A percentile compares a stretch with the other conserved stretches of the same genome.
Evolutionary conservation across 2,888 invertebrate species (phyloP).

Genomic region (Atethmia centrago): DNA sequence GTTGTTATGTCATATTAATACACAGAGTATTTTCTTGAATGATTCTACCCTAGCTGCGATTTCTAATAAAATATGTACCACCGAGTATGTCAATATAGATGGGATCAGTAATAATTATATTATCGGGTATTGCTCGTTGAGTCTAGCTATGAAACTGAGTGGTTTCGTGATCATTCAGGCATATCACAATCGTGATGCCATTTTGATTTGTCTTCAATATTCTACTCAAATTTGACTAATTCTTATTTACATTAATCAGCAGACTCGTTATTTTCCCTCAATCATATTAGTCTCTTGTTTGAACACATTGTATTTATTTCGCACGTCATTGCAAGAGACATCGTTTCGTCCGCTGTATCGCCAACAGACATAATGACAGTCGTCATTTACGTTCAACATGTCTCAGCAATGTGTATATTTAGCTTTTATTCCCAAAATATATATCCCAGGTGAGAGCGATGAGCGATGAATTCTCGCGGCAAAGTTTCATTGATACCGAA

Average conservation of each 20-base stretch:
- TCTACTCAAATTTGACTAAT: background rate
- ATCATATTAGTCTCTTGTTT: slow-evolving; percentile 21
- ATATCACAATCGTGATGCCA: too few relatives aligned
- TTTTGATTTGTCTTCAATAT: background rate
- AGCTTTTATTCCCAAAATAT: slow-evolving; percentile 16
- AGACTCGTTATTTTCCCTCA: slow-evolving; percentile 13
- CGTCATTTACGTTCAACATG: slow-evolving; percentile 21
- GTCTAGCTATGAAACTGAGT: background rate
- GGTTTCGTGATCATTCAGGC: background rate
- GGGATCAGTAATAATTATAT: background rate
- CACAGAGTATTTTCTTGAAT: background rate
- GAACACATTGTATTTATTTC: slow-evolving; percentile 39
- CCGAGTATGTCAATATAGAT: background rate
- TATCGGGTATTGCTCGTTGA: background rate
- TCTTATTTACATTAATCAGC: slow-evolving; percentile 7
- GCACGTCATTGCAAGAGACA: slow-evolving; percentile 32
- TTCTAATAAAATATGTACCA: background rate
- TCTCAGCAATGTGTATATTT: slow-evolving; percentile 1
- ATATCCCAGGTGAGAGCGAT: slow-evolving; percentile 10
- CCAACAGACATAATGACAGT: slow-evolving; percentile 33
- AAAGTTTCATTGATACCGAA: slow-evolving; percentile 4
- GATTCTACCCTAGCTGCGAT: background rate
- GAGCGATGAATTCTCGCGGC: background rate
- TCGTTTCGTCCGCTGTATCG: slow-evolving; percentile 18
- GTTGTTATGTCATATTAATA: background rate